These are phyloP conservation scores for Ceuthmochares aereus DNA, from an alignment of 2,113 vertebrate genomes.

Conservation along the genomic window DNA sequence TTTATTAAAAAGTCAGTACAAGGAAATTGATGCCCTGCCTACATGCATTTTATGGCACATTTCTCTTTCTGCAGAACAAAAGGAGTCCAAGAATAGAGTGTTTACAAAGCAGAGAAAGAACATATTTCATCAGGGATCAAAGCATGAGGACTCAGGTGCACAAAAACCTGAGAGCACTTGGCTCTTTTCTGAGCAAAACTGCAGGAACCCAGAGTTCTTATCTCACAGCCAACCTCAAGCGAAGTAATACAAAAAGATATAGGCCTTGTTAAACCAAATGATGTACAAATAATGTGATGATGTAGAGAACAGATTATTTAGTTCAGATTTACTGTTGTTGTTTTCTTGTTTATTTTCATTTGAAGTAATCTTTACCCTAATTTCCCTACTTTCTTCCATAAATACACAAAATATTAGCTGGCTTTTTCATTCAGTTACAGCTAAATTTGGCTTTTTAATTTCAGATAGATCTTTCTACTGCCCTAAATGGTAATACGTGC, in stretches of 20 bases:
- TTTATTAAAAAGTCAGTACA: constrained; percentile 44
- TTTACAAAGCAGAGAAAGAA: neutral
- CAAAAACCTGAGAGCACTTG: neutral
- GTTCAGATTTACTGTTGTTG: neutral
- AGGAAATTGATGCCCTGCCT: constrained; percentile 45
- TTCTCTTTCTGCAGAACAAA: neutral
- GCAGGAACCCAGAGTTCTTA: neutral
- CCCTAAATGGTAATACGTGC: constrained; percentile 61
- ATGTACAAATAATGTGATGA: neutral
- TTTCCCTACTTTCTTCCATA: constrained; percentile 1
- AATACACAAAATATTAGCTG: constrained; percentile 23
- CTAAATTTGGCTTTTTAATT: constrained; percentile 57
- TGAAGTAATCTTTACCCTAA: neutral
- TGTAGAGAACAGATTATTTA: neutral
- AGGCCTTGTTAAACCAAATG: neutral
- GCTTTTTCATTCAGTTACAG: neutral
- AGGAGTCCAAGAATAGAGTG: neutral
- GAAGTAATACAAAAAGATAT: neutral
- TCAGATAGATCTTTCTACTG: neutral
- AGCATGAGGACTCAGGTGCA: neutral
- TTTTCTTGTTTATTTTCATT: constrained; percentile 27
- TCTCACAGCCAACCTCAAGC: neutral
- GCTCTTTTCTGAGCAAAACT: neutral
- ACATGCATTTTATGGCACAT: neutral
- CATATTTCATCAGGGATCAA: neutral